Conservation (phyloP, 2,113 vertebrate species). For the Tupaia chinensis region DNA sequence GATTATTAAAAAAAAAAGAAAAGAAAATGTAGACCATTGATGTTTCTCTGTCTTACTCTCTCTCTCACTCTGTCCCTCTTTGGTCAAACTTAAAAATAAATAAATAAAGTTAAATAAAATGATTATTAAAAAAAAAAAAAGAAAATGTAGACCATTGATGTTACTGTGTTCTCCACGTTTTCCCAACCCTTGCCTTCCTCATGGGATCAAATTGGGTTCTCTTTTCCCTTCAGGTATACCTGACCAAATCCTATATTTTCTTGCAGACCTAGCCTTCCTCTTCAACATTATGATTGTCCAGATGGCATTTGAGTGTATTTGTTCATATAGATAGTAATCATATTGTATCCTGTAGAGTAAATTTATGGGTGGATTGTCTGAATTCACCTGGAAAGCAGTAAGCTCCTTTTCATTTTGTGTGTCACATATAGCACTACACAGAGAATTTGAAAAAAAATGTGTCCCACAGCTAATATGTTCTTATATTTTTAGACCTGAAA, state of each 20-base stretch:
- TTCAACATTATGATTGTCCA: neutral
- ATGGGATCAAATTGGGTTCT: neutral
- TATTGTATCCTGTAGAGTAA: neutral
- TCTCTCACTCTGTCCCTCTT: no score
- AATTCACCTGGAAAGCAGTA: conserved; percentile 27
- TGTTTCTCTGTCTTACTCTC: no score
- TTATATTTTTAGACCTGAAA: conserved; percentile 85
- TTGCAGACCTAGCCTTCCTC: neutral
- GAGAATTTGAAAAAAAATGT: neutral
- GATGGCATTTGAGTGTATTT: neutral
- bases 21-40: no score
- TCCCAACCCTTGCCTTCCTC: neutral
- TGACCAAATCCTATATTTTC: neutral
- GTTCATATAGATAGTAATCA: neutral
- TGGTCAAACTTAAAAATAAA: no score
- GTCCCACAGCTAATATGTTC: conserved; percentile 39
- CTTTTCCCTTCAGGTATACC: neutral
- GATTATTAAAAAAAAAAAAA: no score
- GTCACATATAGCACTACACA: neutral
- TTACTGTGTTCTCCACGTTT: neutral
- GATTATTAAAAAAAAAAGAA: no score
- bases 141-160: neutral
- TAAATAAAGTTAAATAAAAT: no score
- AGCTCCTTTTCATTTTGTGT: neutral
- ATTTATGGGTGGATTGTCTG: neutral